Evolutionary conservation across 1,140 invertebrate genomes (phyloP), one percentile per base, ranked within the genome.

Genomic region (Rhopalosiphum padi): DNA sequence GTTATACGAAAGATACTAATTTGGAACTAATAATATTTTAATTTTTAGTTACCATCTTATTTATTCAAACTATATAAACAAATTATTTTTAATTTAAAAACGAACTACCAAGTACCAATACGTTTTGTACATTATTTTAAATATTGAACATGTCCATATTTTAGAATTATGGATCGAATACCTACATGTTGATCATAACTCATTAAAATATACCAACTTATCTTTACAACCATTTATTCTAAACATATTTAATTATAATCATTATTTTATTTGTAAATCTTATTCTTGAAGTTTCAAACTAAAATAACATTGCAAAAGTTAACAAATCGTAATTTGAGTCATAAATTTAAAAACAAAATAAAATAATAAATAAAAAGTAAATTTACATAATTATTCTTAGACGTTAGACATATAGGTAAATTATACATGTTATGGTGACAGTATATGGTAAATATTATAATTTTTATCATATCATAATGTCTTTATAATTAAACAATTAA

Each of bases 181-280:
- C 30, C 41, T 41, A 41, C 41, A n/a, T 1, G n/a, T n/a, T n/a
- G 4, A n/a, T 77, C 15, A 68, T 68, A 68, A 30, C 30, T 68
- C 30, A 77, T 77, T n/a, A 35, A 77, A 77, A 77, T 77, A 51
- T n/a, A 77, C 9, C 15, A 77, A 77, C 60, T 77, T 77, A 77
- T 77, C 15, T n/a, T n/a, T 18, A n/a, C 18, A n/a, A 35, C n/a
- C 1, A n/a, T 77, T 77, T 77, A 23, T 18, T n/a, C 60, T 77
- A 77, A 77, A 77, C n/a, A 77, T 77, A n/a, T 77, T 68, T 68
- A n/a, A 68, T 68, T n/a, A n/a, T n/a, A n/a, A n/a, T 68, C 60
- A 68, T n/a, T 68, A 68, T 68, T 77, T 77, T 77, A 77, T n/a
- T 77, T n/a, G 30, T n/a, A 77, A n/a, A 77, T 21, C n/a, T n/a